Evolutionary conservation across 2,113 vertebrate species (phyloP), one percentile per base, ranked within the genome.

Genomic region (Bolborhynchus lineola): DNA sequence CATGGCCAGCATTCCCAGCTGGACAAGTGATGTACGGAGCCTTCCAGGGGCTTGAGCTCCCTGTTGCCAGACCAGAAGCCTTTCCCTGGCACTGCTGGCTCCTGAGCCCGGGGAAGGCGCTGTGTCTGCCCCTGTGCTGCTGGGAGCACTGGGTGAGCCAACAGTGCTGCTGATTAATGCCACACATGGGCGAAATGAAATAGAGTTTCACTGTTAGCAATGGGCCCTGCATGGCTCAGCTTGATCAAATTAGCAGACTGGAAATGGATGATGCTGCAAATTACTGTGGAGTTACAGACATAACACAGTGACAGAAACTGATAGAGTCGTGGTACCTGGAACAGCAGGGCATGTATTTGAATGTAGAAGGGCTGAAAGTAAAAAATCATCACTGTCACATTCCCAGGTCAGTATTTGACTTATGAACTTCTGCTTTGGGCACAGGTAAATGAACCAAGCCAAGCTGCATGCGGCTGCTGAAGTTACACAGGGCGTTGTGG

Each of bases 191-290:
- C 3, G 23, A 79, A 47, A 50, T 19, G n/a, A 89, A 86, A 82
- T 65, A 19, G 77, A 90, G 33, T 35, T 50, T 23, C 79, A 26
- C 23, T 24, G 37, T 71, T 71, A 67, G 79, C 4, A 2, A n/a
- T 10, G 63, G 68, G 26, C 71, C 60, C 60, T 60, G 85, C 39
- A 0, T 8, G 47, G 80, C 62, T 93, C 82, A 86, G 87, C 87
- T 67, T 74, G 82, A 47, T 68, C 47, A 93, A 90, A 94, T 83
- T 50, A 96, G 79, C 88, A 78, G 81, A 26, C 69, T 76, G 86
- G 69, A 94, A 94, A 96, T 77, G 78, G 92, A 95, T 82, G 71
- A 37, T 60, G 86, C 76, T 71, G 55, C 8, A 20, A 94, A 96
- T 83, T 85, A 8, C 44, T 84, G 59, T 80, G 71, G 82, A 95